Base-by-base conservation (phyloP, 1,140 invertebrate species). In the Trigoniulus corallinus region DNA sequence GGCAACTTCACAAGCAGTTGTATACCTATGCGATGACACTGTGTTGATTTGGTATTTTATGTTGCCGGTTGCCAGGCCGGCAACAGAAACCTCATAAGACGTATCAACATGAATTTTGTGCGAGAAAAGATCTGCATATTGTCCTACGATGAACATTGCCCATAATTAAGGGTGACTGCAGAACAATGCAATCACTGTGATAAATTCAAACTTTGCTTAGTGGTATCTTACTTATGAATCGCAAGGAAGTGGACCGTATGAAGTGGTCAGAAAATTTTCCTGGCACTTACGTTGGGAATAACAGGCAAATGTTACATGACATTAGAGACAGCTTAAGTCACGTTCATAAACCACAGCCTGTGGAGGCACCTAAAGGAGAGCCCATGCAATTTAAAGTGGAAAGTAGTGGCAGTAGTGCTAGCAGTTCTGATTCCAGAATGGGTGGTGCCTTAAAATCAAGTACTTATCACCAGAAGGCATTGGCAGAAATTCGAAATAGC, bases 401-500 rank as follows among this genome's bases (percentile, higher is more conserved):
- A n/a, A 20, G 13, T 39, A 24, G n/a, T n/a, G n/a, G n/a, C n/a
- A n/a, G n/a, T n/a, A n/a, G n/a, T n/a, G n/a, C n/a, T n/a, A 37
- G 24, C 40, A 26, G 23, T 23, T 22, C 21, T 43, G 25, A 50
- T 46, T 18, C 23, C 27, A 0, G 59, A 61, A 39, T 41, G 58
- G 20, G 60, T 55, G 0, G 57, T 61, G 44, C 42, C 42, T 59
- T 57, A 44, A 60, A 12, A 55, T 58, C 42, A 55, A 47, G 3
- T 88, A 88, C 67, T 7, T 34, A 34, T 15, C 80, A 83, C 67
- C 81, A 86, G 64, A 86, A 88, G 69, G 84, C 84, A 59, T 73
- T 91, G 67, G 81, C 81, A 66, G 80, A 85, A 67, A 91, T 91
- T 61, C 74, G 84, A 49, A 86, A 86, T 62, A 85, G 83, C 43